phyloP scores from a whole-genome alignment of 2,888 invertebrate genomes.

The Sympetrum striolatum region DNA sequence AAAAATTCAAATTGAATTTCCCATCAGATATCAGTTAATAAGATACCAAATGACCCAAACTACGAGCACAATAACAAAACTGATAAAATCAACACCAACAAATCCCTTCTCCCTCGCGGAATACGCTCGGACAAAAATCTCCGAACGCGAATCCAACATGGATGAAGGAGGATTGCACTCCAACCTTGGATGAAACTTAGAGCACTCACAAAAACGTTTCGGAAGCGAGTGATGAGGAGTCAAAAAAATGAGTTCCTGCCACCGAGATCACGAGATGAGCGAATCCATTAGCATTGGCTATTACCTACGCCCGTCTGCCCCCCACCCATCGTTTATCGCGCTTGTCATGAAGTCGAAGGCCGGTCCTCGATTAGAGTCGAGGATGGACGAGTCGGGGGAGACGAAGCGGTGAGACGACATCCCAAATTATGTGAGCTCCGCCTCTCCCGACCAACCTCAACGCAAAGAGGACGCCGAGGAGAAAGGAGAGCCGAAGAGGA shows the following conservation, averaged over 20 bases:
- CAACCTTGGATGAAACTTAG: background rate
- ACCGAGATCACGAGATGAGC: background rate
- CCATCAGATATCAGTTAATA: too few species aligned
- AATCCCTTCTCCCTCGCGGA: too few species aligned
- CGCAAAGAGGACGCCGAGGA: background rate
- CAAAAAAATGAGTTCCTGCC: background rate
- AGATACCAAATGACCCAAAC: too few species aligned
- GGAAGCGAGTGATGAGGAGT: background rate
- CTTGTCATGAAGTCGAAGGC: background rate
- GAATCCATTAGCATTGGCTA: background rate
- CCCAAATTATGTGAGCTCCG: background rate
- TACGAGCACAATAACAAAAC: too few species aligned
- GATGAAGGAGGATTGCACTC: background rate
- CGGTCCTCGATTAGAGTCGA: background rate
- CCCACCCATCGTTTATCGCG: background rate
- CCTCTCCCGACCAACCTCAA: background rate
- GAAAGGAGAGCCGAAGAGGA: background rate
- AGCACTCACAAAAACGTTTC: background rate
- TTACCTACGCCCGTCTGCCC: background rate
- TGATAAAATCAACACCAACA: too few species aligned
- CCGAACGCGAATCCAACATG: too few species aligned
- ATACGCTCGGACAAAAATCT: too few species aligned
- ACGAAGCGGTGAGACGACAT: background rate
- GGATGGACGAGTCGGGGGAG: background rate
- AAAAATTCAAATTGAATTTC: too few species aligned